Base-by-base conservation (phyloP, 2,797 vertebrate species). In the Loris lydekkerianus region DNA sequence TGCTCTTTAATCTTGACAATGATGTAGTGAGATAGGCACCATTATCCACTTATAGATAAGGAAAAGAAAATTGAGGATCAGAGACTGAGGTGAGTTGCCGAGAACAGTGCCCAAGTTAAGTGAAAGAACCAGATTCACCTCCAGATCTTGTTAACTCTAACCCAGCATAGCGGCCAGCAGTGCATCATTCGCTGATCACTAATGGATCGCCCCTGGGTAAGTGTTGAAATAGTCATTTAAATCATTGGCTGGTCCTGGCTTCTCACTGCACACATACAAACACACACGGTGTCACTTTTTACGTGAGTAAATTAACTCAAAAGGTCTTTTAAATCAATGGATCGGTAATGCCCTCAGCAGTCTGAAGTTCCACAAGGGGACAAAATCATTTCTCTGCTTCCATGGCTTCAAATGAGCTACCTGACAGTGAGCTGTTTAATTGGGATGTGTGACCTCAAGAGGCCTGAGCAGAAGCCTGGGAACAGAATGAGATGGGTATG, bases 1-100 rank as follows among this genome's bases (percentile, higher is more conserved):
- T 61, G 5, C 11, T 60, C 40, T 95, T 94, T 92, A 94, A 93
- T 92, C 95, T 94, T 97, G 86, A 76, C 92, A 91, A 94, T 73
- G 76, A 84, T 70, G 89, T 85, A 97, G 82, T 89, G 70, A 97
- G 86, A 92, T 95, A 93, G 89, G 78, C 76, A 88, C 94, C 95
- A 92, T 94, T 95, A 82, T 89, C 75, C 43, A 65, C 67, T 97
- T 95, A 94, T 75, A 96, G 63, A 80, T 73, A 46, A 78, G 27
- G n/a, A 69, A 70, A 92, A 70, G n/a, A 87, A 93, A 93, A 93
- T 63, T 61, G 34, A 96, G 96, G 81, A 43, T n/a, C 20, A 77
- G 76, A 82, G 58, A 70, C 7, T 23, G 58, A 89, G 63, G 17
- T 10, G 37, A 56, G 18, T 10, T 73, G 92, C 34, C 43, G 49